phyloP scores from a whole-genome alignment of 1,140 invertebrate species.

The Heliconius hewitsoni region DNA sequence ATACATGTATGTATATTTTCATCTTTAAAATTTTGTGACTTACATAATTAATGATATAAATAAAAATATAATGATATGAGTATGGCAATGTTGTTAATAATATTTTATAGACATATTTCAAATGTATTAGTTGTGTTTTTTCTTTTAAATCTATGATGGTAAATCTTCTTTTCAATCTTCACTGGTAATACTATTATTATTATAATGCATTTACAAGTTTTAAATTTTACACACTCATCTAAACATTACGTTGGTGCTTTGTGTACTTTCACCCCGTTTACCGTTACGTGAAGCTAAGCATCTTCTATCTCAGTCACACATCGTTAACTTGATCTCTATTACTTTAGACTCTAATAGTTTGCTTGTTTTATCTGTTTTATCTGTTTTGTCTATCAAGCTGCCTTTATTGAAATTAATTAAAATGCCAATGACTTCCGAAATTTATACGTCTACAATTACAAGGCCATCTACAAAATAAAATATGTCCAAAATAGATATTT shows the following conservation, averaged over 20 bases:
- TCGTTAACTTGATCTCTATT: constrained; percentile 56
- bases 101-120: neutral
- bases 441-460: neutral
- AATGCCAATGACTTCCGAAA: neutral
- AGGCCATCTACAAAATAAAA: neutral
- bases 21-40: no score
- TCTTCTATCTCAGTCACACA: constrained; percentile 55
- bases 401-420: neutral
- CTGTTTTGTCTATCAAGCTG: neutral
- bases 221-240: constrained; percentile 7
- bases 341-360: constrained; percentile 57
- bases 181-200: neutral
- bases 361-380: constrained; percentile 22
- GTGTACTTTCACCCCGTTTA: constrained; percentile 74
- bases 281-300: constrained; percentile 64
- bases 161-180: neutral
- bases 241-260: constrained; percentile 46
- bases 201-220: neutral
- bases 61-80: no score
- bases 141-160: neutral
- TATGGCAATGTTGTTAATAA: no score
- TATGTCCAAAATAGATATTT: neutral
- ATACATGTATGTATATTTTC: no score
- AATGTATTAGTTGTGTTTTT: no score
- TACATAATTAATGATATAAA: neutral